Evolutionary conservation across 2,113 vertebrate genomes (phyloP).

Genomic region (Phalacrocorax aristotelis): DNA sequence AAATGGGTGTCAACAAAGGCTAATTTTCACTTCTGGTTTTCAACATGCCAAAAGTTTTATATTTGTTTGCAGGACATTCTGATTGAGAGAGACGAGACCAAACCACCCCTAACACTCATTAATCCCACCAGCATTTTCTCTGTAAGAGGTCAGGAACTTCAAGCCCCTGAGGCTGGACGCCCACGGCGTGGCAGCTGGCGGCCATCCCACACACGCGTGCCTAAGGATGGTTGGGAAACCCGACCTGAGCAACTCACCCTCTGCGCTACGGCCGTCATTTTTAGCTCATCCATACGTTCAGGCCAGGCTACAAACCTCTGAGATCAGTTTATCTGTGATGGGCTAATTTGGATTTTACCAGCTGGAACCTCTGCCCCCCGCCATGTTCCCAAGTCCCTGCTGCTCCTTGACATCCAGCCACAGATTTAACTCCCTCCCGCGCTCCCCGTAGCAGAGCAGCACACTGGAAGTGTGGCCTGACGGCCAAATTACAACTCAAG

Average conservation of each 20-base stretch:
- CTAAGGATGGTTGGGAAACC: background rate
- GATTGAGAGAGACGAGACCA: background rate
- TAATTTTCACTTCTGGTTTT: background rate
- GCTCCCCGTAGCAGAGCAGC: background rate
- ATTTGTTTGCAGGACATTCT: background rate
- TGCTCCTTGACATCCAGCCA: background rate
- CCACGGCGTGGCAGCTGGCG: background rate
- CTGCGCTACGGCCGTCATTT: fast-evolving
- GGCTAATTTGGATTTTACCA: background rate
- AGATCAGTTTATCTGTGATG: background rate
- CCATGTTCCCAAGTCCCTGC: background rate
- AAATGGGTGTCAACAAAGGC: background rate
- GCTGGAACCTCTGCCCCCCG: background rate
- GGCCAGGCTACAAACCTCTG: background rate
- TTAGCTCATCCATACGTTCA: background rate
- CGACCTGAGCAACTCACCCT: background rate
- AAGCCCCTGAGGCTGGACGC: background rate
- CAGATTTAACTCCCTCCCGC: background rate
- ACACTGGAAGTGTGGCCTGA: background rate
- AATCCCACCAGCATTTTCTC: background rate
- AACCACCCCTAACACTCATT: background rate
- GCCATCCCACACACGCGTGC: background rate
- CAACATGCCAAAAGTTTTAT: background rate
- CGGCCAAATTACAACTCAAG: background rate
- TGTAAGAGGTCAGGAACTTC: background rate